Conservation (phyloP, 2,113 vertebrate genomes). For the Oxyruncus cristatus region DNA sequence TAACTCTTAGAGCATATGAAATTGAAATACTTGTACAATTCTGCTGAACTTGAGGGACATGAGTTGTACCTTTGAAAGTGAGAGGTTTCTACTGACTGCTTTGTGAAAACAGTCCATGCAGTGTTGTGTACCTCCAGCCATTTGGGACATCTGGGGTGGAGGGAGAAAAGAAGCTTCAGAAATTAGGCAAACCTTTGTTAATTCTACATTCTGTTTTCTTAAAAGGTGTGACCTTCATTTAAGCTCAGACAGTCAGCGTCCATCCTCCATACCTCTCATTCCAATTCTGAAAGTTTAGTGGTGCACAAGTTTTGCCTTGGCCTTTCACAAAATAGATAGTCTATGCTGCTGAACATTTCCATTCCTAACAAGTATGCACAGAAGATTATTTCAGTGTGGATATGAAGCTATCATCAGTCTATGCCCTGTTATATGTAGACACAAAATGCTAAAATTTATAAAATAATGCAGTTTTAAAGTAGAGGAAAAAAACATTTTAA, state of each 20-base stretch:
- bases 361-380: neutral
- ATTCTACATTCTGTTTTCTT: neutral
- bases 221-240: neutral
- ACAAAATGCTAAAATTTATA: neutral
- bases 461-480: neutral
- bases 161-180: neutral
- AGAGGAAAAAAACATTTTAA: neutral
- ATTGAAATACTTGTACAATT: neutral
- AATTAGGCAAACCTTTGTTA: neutral
- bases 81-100: neutral
- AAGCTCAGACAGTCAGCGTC: neutral
- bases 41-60: neutral
- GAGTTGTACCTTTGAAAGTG: constrained; percentile 25
- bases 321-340: neutral
- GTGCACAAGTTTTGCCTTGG: neutral
- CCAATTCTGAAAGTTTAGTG: neutral
- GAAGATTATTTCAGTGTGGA: neutral
- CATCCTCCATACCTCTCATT: neutral
- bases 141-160: too few relatives aligned
- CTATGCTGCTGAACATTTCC: neutral
- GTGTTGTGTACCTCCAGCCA: neutral
- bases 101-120: neutral
- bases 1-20: neutral
- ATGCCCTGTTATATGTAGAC: neutral
- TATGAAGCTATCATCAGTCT: neutral